Evolutionary conservation across 2,888 invertebrate species (phyloP).

Genomic region (Iphiclides podalirius): DNA sequence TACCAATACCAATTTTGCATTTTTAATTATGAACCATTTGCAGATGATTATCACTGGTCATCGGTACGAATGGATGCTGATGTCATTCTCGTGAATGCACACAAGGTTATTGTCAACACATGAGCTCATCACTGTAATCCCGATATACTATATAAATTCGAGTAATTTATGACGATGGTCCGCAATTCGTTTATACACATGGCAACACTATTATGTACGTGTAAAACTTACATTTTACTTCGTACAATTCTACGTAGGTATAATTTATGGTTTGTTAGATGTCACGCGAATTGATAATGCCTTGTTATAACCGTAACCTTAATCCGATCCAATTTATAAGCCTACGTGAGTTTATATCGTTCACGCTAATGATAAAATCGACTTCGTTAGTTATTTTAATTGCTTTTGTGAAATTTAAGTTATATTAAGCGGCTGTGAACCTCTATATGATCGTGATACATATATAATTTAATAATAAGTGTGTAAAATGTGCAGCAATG

Average conservation of each 20-base stretch:
- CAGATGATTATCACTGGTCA: slow-evolving; percentile 44
- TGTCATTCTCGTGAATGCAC: slow-evolving; percentile 53
- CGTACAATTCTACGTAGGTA: too few species aligned
- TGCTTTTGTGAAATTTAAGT: background rate
- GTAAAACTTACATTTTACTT: too few species aligned
- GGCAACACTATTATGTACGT: too few species aligned
- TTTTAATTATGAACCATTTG: slow-evolving; percentile 41
- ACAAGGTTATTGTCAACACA: slow-evolving; percentile 71
- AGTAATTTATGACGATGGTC: slow-evolving; percentile 50
- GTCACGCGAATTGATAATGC: slow-evolving; percentile 4
- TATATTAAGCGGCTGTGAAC: background rate
- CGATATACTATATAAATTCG: slow-evolving; percentile 43
- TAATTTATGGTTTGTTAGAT: too few species aligned
- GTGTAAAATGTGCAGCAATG: slow-evolving; percentile 4
- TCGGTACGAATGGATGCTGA: slow-evolving; percentile 48
- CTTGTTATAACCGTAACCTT: background rate
- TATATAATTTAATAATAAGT: background rate
- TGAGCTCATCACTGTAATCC: slow-evolving; percentile 69
- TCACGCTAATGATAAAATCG: slow-evolving; percentile 4
- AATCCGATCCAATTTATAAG: background rate
- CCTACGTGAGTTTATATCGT: background rate
- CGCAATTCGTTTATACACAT: too few species aligned
- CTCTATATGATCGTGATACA: background rate
- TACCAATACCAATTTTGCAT: slow-evolving; percentile 9
- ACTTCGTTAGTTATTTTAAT: background rate